Evolutionary conservation across 2,888 invertebrate species (phyloP).

Genomic region (Mystacides longicornis): DNA sequence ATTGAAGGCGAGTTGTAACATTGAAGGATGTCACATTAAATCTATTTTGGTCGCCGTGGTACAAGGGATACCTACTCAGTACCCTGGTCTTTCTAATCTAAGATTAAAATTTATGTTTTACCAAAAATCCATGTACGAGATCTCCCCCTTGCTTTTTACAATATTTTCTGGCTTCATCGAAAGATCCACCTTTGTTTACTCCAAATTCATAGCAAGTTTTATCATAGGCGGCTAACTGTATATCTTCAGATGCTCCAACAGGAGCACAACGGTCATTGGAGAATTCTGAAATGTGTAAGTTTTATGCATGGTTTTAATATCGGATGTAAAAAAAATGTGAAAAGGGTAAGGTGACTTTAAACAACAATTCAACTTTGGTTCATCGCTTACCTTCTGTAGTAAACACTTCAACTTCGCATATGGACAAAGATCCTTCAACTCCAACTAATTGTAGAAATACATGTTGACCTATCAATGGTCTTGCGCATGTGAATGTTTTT

Average conservation of each 20-base stretch:
- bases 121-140: slow-evolving; percentile 61
- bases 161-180: slow-evolving; percentile 69
- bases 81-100: no score
- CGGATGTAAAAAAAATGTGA: background rate
- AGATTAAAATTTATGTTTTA: slow-evolving; percentile 30
- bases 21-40: no score
- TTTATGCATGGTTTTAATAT: no score
- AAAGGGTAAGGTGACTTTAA: background rate
- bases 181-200: slow-evolving; percentile 72
- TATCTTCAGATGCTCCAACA: slow-evolving; percentile 65
- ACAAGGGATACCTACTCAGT: no score
- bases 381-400: slow-evolving; percentile 83
- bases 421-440: slow-evolving; percentile 79
- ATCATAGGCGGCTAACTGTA: slow-evolving; percentile 75
- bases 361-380: no score
- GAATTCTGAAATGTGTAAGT: slow-evolving; percentile 72
- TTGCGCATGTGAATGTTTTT: slow-evolving; percentile 82
- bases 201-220: slow-evolving; percentile 86
- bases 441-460: slow-evolving; percentile 86
- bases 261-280: slow-evolving; percentile 78
- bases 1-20: no score
- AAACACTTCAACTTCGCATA: slow-evolving; percentile 90
- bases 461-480: slow-evolving; percentile 76
- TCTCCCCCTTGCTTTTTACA: slow-evolving; percentile 70
- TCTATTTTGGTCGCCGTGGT: no score